phyloP scores from a whole-genome alignment of 2,888 invertebrate species.

The Patella depressa region DNA sequence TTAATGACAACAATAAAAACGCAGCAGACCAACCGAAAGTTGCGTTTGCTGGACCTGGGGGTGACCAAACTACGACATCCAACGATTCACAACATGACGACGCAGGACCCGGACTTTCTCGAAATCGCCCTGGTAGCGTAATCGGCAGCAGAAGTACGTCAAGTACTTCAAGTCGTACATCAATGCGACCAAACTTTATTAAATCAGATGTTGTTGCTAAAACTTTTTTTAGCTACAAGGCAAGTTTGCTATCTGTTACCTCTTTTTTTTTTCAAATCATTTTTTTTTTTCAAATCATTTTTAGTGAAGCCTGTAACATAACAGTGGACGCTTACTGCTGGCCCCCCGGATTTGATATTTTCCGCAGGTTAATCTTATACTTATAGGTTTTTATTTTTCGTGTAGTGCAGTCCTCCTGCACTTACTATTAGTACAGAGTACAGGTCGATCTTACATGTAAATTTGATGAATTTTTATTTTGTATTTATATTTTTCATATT shows the following conservation, averaged over 20 bases:
- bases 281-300: too few species aligned
- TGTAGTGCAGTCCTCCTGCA: too few species aligned
- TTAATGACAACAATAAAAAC: conserved; percentile 38
- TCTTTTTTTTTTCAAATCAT: too few species aligned
- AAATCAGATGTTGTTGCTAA: conserved; percentile 40
- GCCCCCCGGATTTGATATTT: too few species aligned
- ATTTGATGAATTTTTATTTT: too few species aligned
- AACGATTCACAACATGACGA: neutral
- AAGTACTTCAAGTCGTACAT: conserved; percentile 54
- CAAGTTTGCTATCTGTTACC: conserved; percentile 16
- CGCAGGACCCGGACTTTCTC: conserved; percentile 10
- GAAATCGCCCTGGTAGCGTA: conserved; percentile 55
- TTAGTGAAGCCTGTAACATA: too few species aligned
- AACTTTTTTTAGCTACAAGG: conserved; percentile 58
- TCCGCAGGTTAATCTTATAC: too few species aligned
- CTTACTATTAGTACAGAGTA: too few species aligned
- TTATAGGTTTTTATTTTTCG: too few species aligned
- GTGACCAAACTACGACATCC: conserved; percentile 27
- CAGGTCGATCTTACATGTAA: too few species aligned
- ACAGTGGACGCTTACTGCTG: too few species aligned
- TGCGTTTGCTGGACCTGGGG: conserved; percentile 38
- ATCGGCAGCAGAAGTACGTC: conserved; percentile 54
- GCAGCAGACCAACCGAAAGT: conserved; percentile 36
- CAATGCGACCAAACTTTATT: conserved; percentile 48
- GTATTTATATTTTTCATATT: too few species aligned